Conservation (phyloP, 1,140 invertebrate species). For the Choristoneura fumiferana region DNA sequence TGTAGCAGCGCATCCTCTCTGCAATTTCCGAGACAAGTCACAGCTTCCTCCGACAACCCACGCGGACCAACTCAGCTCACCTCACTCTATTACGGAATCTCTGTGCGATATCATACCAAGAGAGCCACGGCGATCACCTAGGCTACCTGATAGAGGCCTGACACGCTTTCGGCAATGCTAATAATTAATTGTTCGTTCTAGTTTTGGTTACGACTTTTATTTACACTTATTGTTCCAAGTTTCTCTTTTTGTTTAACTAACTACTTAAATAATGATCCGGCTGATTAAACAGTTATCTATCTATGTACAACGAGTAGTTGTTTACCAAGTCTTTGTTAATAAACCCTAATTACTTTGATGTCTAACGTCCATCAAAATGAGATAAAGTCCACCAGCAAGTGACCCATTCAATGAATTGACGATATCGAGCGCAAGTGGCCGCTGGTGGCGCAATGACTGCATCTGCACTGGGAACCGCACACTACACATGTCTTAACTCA, state of each 20-base stretch:
- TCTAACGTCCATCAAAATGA: slow-evolving; percentile 12
- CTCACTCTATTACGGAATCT: not conserved
- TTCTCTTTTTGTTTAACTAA: slow-evolving; percentile 17
- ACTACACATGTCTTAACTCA: not conserved
- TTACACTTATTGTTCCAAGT: slow-evolving; percentile 21
- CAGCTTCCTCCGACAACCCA: slow-evolving; percentile 48
- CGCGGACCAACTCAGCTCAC: slow-evolving; percentile 5
- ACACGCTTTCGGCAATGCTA: slow-evolving; percentile 29
- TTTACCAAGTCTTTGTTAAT: slow-evolving; percentile 6
- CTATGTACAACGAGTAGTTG: not conserved
- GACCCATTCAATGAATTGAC: slow-evolving; percentile 58
- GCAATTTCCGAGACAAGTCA: slow-evolving; percentile 67
- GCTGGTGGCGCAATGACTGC: slow-evolving; percentile 35
- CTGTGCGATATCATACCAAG: too few species aligned
- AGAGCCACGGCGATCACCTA: not conserved
- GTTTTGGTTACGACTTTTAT: slow-evolving; percentile 29
- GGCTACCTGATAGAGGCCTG: slow-evolving; percentile 16
- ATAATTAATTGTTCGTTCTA: slow-evolving; percentile 37
- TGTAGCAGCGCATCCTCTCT: slow-evolving; percentile 59
- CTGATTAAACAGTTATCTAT: not conserved
- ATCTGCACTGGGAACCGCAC: too few species aligned
- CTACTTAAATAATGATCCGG: too few species aligned
- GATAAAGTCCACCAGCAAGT: slow-evolving; percentile 47
- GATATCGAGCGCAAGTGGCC: slow-evolving; percentile 53
- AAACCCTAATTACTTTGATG: slow-evolving; percentile 4